Conservation (phyloP, 2,888 invertebrate genomes). For the Cotesia congregata region DNA sequence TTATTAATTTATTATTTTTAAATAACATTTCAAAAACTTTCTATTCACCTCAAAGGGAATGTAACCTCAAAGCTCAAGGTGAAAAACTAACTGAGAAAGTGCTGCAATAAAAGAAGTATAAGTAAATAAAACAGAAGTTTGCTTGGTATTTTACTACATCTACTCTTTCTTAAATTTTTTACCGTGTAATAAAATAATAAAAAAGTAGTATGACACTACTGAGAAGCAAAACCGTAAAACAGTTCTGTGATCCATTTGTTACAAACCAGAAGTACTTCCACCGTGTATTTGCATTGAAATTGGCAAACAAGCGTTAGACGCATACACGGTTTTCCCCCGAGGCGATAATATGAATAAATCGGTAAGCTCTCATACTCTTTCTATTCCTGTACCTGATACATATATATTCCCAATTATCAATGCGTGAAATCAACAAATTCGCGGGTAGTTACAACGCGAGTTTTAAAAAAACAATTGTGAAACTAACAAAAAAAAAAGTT, state of each 20-base stretch:
- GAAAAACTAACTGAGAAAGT: no score
- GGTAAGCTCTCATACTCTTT: slow-evolving; percentile 16
- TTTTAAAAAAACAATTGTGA: background rate
- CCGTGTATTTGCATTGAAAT: slow-evolving; percentile 61
- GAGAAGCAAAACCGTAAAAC: background rate
- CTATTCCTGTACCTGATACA: background rate
- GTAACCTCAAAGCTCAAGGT: no score
- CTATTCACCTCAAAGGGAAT: no score
- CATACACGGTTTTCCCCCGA: slow-evolving; percentile 25
- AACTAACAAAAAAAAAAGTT: background rate
- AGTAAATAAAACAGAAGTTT: no score
- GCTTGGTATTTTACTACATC: no score
- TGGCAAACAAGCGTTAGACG: slow-evolving; percentile 53
- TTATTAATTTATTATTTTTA: no score
- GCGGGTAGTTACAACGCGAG: background rate
- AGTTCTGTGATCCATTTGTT: background rate
- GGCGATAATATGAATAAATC: slow-evolving; percentile 42
- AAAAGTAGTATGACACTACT: background rate
- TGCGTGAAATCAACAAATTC: background rate
- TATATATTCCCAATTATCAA: background rate
- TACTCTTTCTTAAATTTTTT: no score
- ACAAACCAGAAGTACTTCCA: slow-evolving; percentile 51
- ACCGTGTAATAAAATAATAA: background rate
- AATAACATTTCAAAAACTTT: no score
- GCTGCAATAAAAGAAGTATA: no score